A percentile compares a stretch with the other conserved stretches of the same genome.
phyloP scores from a whole-genome alignment of 2,113 vertebrate species.

The Colossoma macropomum region DNA sequence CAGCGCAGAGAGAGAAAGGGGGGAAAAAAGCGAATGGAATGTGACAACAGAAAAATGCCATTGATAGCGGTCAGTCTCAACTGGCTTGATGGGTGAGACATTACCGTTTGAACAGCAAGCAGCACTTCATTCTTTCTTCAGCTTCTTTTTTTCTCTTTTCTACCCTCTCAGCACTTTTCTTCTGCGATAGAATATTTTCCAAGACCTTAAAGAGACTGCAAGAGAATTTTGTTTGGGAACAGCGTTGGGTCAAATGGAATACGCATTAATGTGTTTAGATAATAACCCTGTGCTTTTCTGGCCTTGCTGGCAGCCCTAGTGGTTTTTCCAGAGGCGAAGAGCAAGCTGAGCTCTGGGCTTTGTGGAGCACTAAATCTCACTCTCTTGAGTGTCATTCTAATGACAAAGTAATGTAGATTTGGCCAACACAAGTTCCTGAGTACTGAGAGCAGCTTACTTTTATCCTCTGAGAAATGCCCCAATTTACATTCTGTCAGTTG shows the following conservation, averaged over 20 bases:
- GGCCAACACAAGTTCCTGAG: slow-evolving; percentile 26
- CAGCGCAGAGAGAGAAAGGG: slow-evolving; percentile 67
- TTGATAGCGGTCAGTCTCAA: slow-evolving; percentile 77
- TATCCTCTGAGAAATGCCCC: background rate
- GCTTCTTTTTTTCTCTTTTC: slow-evolving; percentile 36
- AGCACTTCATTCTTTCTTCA: slow-evolving; percentile 48
- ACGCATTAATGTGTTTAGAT: slow-evolving; percentile 53
- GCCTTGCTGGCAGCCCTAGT: slow-evolving; percentile 10
- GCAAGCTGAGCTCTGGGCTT: background rate
- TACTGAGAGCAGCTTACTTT: background rate
- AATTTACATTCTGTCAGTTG: slow-evolving; percentile 2
- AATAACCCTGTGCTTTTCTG: slow-evolving; percentile 40
- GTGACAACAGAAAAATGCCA: slow-evolving; percentile 79
- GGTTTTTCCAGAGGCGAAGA: slow-evolving; percentile 20
- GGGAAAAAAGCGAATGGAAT: slow-evolving; percentile 73
- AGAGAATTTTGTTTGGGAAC: slow-evolving; percentile 42
- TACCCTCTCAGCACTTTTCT: slow-evolving; percentile 47
- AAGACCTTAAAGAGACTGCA: slow-evolving; percentile 11
- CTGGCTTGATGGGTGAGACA: slow-evolving; percentile 70
- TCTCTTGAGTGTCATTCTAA: slow-evolving; percentile 28
- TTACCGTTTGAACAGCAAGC: slow-evolving; percentile 62
- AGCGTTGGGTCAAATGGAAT: slow-evolving; percentile 57
- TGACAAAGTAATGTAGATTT: slow-evolving; percentile 17
- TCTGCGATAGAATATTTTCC: slow-evolving; percentile 51
- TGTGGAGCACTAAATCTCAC: slow-evolving; percentile 32